Percentiles rank a stretch among this genome's conserved stretches.
These are phyloP conservation scores for Eilema sororculum DNA, from an alignment of 2,888 invertebrate genomes.

Conservation along the genomic window DNA sequence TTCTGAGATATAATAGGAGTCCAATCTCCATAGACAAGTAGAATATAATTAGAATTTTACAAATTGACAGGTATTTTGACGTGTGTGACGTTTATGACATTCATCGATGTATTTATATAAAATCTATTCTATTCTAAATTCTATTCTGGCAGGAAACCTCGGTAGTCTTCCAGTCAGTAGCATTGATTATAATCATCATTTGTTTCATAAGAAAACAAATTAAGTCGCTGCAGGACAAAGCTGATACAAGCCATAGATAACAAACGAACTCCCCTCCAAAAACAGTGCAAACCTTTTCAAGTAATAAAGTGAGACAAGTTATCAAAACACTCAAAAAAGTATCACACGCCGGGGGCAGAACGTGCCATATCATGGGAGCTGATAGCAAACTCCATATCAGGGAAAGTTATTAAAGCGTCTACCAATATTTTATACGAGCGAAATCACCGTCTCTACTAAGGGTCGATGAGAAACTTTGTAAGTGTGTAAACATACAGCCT, in stretches of 20 bases:
- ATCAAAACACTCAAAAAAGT: conserved; percentile 53
- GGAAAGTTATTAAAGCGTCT: conserved; percentile 73
- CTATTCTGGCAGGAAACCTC: no score
- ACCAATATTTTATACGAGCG: conserved; percentile 71
- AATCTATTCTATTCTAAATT: no score
- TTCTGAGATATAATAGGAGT: no score
- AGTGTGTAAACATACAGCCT: conserved; percentile 31
- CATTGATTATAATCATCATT: not conserved
- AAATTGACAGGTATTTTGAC: no score
- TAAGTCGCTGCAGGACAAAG: not conserved
- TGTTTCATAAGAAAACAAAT: conserved; percentile 1
- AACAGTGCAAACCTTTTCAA: conserved; percentile 12
- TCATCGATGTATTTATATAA: no score
- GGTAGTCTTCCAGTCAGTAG: not conserved
- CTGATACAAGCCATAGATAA: conserved; percentile 9
- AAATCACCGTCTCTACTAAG: conserved; percentile 63
- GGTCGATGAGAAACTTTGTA: conserved; percentile 58
- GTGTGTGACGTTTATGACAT: no score
- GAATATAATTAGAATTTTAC: no score
- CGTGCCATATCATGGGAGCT: conserved; percentile 72
- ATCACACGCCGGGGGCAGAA: conserved; percentile 52
- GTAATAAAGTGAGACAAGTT: conserved; percentile 39
- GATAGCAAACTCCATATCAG: conserved; percentile 68
- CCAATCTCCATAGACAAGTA: no score
- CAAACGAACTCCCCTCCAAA: conserved; percentile 1